These are phyloP conservation scores for Disparrhopalites patrizii DNA, from an alignment of 2,888 invertebrate genomes.

Conservation along the genomic window DNA sequence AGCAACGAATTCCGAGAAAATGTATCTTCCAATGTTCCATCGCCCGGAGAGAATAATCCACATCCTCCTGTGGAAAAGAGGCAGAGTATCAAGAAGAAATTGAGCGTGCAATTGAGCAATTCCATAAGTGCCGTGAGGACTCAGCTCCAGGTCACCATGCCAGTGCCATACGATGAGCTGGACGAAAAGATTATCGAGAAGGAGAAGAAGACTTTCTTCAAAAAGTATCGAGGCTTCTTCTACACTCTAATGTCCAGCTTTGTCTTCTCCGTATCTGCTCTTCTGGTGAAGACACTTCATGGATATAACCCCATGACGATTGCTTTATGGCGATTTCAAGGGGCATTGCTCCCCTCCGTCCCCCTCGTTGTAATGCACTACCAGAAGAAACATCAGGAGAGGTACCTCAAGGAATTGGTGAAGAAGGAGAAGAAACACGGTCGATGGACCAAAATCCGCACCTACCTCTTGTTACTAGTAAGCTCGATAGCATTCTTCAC, in stretches of 20 bases:
- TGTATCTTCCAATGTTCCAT: too few relatives aligned
- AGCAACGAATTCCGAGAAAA: too few relatives aligned
- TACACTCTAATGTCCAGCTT: constrained; percentile 39
- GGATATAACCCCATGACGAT: constrained; percentile 39
- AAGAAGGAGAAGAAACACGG: not conserved
- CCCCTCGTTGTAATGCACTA: constrained; percentile 31
- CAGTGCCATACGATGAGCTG: not conserved
- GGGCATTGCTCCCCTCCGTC: constrained; percentile 39
- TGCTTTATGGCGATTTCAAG: constrained; percentile 42
- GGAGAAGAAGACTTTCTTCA: not conserved
- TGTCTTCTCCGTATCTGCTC: constrained; percentile 34
- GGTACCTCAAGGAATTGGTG: not conserved
- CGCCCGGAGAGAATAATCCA: too few relatives aligned
- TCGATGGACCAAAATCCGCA: not conserved
- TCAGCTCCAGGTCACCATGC: not conserved
- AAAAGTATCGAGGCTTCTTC: constrained; percentile 33
- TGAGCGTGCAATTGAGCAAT: not conserved
- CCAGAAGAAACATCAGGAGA: constrained; percentile 20
- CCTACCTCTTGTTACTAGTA: constrained; percentile 1
- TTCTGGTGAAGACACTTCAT: constrained; percentile 40
- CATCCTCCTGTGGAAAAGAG: not conserved
- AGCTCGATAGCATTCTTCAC: too few relatives aligned
- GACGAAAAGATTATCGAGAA: not conserved
- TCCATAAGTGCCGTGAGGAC: not conserved
- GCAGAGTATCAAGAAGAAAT: not conserved